Evolutionary conservation across 2,888 invertebrate species (phyloP), one percentile per base, ranked within the genome.

Genomic region (Mesorhabditis sp.): DNA sequence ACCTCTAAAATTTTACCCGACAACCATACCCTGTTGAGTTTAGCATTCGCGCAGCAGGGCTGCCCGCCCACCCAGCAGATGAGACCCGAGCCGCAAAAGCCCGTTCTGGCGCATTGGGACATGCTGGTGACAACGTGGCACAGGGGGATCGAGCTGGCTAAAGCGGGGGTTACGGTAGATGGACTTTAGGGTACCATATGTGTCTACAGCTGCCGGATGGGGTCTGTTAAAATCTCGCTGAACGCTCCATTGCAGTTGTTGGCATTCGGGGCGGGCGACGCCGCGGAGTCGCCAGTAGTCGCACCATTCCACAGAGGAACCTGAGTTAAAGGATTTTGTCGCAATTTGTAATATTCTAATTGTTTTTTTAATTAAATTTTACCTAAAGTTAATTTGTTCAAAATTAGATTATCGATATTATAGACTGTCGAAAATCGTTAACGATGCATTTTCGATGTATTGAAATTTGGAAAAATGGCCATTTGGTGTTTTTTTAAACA

Each of bases 71-170:
- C 58, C 58, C 58, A 50, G n/a, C 58, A 50, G 10, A 50, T 13
- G 10, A 50, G n/a, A 50, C 58, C 58, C 58, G 58, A 50, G n/a
- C 10, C 58, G n/a, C 58, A 50, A n/a, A 50, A 50, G n/a, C 58
- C 58, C 58, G 58, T 50, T n/a, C n/a, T 50, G 7, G 58, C 58
- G n/a, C 58, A 50, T 50, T 50, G 58, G 58, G 58, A 50, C n/a
- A 50, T n/a, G 7, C 58, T 50, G 7, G 58, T 50, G 7, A 50
- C 58, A 50, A 50, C 58, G n/a, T 50, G 58, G n/a, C 58, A 50
- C n/a, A 50, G n/a, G 58, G 58, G 58, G n/a, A 50, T 50, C n/a
- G 58, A 50, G 10, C 10, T n/a, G n/a, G 58, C 58, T 50, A n/a
- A 50, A 50, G 7, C 7, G 58, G n/a, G n/a, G 7, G n/a, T 50